These are phyloP conservation scores for Ursus arctos DNA, from an alignment of 2,113 vertebrate species.

Conservation along the genomic window DNA sequence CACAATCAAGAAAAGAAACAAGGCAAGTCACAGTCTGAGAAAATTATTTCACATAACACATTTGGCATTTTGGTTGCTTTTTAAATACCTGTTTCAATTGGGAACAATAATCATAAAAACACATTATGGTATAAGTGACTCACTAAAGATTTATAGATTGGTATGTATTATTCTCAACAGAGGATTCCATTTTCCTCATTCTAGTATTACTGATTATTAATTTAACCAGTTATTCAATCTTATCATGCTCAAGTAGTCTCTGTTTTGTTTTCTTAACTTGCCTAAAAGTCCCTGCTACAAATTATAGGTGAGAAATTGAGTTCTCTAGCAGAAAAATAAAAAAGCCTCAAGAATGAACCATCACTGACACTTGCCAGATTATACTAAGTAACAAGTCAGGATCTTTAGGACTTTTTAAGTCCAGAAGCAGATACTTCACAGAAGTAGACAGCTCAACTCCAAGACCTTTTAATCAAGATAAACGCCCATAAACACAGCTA, in stretches of 20 bases:
- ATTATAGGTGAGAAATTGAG: not conserved
- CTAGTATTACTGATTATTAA: not conserved
- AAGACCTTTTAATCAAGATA: not conserved
- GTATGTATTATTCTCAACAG: not conserved
- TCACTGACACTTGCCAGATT: not conserved
- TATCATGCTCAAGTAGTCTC: not conserved
- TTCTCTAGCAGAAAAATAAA: not conserved
- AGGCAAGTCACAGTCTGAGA: not conserved
- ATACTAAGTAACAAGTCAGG: not conserved
- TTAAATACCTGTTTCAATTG: not conserved
- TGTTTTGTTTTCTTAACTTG: not conserved
- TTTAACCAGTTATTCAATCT: not conserved
- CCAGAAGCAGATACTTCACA: not conserved
- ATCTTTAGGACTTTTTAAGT: not conserved
- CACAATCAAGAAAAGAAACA: conserved; percentile 22
- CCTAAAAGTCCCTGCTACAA: not conserved
- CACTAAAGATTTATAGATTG: not conserved
- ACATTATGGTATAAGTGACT: not conserved
- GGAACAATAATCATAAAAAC: not conserved
- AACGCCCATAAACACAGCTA: not conserved
- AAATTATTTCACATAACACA: conserved; percentile 13
- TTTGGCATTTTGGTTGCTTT: not conserved
- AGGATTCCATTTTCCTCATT: not conserved
- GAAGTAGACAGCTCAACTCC: not conserved
- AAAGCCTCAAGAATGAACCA: not conserved